These are phyloP conservation scores for Leptoclinus maculatus DNA, from an alignment of 2,797 vertebrate species.

Conservation along the genomic window DNA sequence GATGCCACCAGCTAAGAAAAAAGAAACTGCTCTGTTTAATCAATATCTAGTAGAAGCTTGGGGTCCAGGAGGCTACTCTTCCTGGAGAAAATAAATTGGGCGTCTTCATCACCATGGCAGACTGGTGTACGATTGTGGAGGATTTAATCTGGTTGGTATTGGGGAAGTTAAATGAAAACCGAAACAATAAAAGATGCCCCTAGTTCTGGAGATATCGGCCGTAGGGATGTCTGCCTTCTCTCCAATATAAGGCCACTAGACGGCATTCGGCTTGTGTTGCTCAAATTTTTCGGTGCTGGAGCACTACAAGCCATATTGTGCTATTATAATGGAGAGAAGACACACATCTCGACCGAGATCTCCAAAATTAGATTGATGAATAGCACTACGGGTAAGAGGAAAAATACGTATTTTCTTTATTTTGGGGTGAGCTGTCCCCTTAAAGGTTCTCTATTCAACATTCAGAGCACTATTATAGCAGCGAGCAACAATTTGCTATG, in stretches of 20 bases:
- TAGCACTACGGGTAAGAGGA: neutral
- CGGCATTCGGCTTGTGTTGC: neutral
- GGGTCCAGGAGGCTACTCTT: neutral
- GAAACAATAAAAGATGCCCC: neutral
- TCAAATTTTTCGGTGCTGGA: neutral
- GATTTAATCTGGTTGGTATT: constrained; percentile 3
- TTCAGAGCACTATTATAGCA: neutral
- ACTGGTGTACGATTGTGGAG: neutral
- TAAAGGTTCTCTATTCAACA: neutral
- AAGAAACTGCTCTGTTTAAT: neutral
- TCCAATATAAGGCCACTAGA: neutral
- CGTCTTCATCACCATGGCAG: neutral
- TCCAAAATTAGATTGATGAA: neutral
- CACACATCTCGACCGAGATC: neutral
- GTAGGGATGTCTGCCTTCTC: neutral
- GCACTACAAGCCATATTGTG: neutral
- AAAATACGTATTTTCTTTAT: neutral
- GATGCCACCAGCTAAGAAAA: neutral
- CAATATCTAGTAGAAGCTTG: neutral
- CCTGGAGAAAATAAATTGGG: neutral
- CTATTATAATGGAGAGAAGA: neutral
- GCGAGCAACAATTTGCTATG: neutral
- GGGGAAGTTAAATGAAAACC: neutral
- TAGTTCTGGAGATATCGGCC: neutral
- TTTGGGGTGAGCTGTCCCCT: neutral